A percentile compares a stretch with the other conserved stretches of the same genome.
Evolutionary conservation across 2,113 vertebrate genomes (phyloP).

Genomic region (Galemys pyrenaicus): DNA sequence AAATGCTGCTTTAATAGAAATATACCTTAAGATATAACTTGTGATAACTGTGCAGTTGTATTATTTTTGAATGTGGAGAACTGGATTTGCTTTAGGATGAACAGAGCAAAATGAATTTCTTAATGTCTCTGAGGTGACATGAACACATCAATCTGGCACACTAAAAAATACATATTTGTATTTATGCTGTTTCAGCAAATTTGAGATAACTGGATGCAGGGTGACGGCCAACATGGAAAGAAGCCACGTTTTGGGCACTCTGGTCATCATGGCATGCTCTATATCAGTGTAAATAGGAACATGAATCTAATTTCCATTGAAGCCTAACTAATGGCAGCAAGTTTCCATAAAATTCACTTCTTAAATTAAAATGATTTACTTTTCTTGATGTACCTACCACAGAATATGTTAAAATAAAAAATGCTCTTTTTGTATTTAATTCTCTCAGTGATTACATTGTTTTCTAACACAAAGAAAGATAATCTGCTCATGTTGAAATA

Average conservation of each 20-base stretch:
- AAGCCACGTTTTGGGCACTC: neutral
- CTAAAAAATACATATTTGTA: neutral
- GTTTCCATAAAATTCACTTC: slow-evolving; percentile 24
- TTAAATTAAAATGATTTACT: slow-evolving; percentile 43
- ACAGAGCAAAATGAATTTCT: slow-evolving; percentile 37
- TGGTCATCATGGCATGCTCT: neutral
- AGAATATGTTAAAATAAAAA: slow-evolving; percentile 49
- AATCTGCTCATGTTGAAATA: slow-evolving; percentile 36
- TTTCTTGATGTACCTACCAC: neutral
- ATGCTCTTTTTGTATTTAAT: neutral
- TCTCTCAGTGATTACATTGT: slow-evolving; percentile 22
- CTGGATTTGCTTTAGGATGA: slow-evolving; percentile 40
- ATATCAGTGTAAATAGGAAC: neutral
- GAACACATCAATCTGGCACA: neutral
- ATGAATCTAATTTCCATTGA: neutral
- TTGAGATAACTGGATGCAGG: neutral
- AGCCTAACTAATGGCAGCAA: neutral
- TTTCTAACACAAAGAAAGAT: slow-evolving; percentile 44
- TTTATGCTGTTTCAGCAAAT: neutral
- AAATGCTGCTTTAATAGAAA: neutral
- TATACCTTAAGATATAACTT: slow-evolving; percentile 20
- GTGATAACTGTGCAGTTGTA: neutral
- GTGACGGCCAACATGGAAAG: neutral
- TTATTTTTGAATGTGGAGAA: slow-evolving; percentile 47
- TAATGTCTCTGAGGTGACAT: slow-evolving; percentile 8